Evolutionary conservation across 2,113 vertebrate genomes (phyloP).

Genomic region (Telmatochromis sp.): DNA sequence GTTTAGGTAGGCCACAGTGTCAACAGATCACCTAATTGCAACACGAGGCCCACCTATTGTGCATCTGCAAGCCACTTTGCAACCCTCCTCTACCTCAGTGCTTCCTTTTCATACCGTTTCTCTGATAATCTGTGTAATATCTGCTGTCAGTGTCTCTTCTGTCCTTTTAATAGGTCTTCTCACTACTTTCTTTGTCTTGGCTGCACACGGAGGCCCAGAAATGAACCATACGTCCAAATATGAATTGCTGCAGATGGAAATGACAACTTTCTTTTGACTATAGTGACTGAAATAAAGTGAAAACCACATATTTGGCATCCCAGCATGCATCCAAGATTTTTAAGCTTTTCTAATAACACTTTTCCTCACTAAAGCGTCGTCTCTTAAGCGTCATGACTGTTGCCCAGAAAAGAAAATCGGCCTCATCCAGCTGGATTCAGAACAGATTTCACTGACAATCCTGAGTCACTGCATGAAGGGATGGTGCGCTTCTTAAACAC

Average conservation of each 20-base stretch:
- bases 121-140: neutral
- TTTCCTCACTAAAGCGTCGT: neutral
- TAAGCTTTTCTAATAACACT: neutral
- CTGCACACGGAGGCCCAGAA: neutral
- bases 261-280: neutral
- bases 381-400: neutral
- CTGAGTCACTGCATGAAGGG: neutral
- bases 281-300: neutral
- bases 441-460: neutral
- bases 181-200: neutral
- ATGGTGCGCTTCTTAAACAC: accelerated
- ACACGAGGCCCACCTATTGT: neutral
- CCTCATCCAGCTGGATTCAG: neutral
- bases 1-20: neutral
- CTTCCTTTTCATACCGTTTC: neutral
- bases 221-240: neutral
- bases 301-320: neutral
- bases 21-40: neutral
- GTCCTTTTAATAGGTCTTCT: neutral
- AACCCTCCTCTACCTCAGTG: neutral
- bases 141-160: neutral
- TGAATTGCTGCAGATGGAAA: neutral
- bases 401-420: neutral
- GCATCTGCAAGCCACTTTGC: neutral
- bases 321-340: neutral